A percentile compares a stretch with the other conserved stretches of the same genome.
phyloP scores from a whole-genome alignment of 2,797 vertebrate species.

The Hapalemur alaotrensis region DNA sequence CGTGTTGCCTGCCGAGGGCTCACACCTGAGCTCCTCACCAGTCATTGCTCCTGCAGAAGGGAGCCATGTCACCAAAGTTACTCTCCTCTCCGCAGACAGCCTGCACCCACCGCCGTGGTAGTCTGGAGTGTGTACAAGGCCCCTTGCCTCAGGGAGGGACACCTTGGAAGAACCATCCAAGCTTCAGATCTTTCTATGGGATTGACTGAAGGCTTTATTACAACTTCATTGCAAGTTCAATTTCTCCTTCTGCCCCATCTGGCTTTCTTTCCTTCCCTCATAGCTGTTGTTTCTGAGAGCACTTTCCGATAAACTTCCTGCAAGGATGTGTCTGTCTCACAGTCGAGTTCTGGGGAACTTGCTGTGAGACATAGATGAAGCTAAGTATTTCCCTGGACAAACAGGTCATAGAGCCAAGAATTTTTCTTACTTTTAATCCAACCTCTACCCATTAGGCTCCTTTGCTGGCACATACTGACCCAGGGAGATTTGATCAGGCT shows the following conservation, averaged over 20 bases:
- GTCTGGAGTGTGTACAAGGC: background rate
- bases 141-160: background rate
- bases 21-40: background rate
- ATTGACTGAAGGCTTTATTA: background rate
- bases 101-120: background rate
- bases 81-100: background rate
- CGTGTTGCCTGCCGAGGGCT: background rate
- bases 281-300: background rate
- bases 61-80: rapidly evolving
- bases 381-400: background rate
- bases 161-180: background rate
- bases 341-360: background rate
- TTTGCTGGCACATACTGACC: background rate
- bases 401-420: background rate
- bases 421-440: background rate
- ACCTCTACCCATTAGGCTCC: background rate
- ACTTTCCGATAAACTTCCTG: background rate
- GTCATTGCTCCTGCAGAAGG: background rate
- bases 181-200: background rate
- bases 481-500: background rate
- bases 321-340: background rate
- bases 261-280: background rate
- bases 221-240: background rate
- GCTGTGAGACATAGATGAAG: background rate
- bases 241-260: background rate